Evolutionary conservation across 92 coral and sea anemone species (phyloP), one percentile per base, ranked within the genome.

Genomic region (Actinernus sp.): DNA sequence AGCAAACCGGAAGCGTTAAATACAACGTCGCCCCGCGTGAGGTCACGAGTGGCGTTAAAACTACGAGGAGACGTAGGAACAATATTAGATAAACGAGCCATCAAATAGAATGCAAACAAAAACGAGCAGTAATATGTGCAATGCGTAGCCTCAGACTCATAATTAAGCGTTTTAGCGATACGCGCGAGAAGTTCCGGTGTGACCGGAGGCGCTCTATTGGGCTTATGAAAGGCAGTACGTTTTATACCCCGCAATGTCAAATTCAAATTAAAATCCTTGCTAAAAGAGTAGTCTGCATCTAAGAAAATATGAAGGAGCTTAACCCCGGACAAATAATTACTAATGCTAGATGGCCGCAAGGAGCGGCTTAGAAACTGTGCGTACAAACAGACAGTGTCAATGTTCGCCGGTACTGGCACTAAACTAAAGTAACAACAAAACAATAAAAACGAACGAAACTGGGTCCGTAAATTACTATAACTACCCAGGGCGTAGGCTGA

Each of bases 21-120:
- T 45, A 45, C 52, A 8, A 45, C 22, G 19, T 45, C 52, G 18
- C 18, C 10, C 11, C 52, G 52, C 4, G 52, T 45, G 4, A 45
- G 22, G 19, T 45, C 52, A 4, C 10, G 52, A 5, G 6, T 36
- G 41, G 21, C 11, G 21, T 3, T 45, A 9, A 45, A 31, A 11
- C 18, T 28, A 8, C 4, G 6, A 22, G 13, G 20, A 23, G 61
- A 31, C 59, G 21, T 31, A 2, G 73, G 36, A 27, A 65, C 71
- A 20, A 65, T 65, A 46, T 49, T 65, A 34, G 73, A 60, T 0
- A 65, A 47, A 19, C 49, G 73, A 6, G 73, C 73, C 60, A 62
- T 40, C 10, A 62, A 45, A 25, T 9, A 63, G 46, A 63, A 63
- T 1, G 71, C 10, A 46, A 63, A 63, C 43, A 63, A 63, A 63